Percentiles rank a stretch among this genome's conserved stretches.
phyloP scores from a whole-genome alignment of 1,140 invertebrate genomes.

The Formica selysi region DNA sequence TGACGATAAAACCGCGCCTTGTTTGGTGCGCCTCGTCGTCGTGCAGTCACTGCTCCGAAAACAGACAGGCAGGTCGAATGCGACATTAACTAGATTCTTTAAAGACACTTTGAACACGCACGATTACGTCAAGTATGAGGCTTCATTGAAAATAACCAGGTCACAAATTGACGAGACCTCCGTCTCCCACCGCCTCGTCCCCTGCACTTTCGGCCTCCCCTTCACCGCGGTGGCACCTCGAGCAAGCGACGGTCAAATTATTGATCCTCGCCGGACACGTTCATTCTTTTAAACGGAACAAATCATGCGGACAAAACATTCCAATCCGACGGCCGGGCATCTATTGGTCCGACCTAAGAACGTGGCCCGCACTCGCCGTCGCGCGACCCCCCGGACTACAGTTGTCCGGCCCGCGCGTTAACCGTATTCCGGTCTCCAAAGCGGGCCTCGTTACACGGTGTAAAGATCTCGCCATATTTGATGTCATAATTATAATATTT shows the following conservation, averaged over 20 bases:
- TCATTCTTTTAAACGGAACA: constrained; percentile 72
- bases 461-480: constrained; percentile 77
- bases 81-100: constrained; percentile 75
- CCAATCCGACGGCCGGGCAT: constrained; percentile 38
- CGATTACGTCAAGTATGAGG: constrained; percentile 75
- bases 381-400: constrained; percentile 13
- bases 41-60: neutral
- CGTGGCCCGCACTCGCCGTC: neutral
- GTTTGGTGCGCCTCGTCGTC: neutral
- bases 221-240: constrained; percentile 14
- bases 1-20: constrained; percentile 48
- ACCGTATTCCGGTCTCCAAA: constrained; percentile 64
- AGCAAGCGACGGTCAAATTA: constrained; percentile 70
- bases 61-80: constrained; percentile 51
- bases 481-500: constrained; percentile 80
- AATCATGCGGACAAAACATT: constrained; percentile 75
- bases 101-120: constrained; percentile 72
- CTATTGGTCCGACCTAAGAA: constrained; percentile 41
- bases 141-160: constrained; percentile 81
- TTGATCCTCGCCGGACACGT: constrained; percentile 71
- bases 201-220: constrained; percentile 33
- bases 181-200: neutral
- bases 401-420: constrained; percentile 18
- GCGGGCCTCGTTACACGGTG: constrained; percentile 73
- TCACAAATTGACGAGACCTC: constrained; percentile 76